Conservation (phyloP, 2,797 vertebrate genomes). For the Mus minutoides region DNA sequence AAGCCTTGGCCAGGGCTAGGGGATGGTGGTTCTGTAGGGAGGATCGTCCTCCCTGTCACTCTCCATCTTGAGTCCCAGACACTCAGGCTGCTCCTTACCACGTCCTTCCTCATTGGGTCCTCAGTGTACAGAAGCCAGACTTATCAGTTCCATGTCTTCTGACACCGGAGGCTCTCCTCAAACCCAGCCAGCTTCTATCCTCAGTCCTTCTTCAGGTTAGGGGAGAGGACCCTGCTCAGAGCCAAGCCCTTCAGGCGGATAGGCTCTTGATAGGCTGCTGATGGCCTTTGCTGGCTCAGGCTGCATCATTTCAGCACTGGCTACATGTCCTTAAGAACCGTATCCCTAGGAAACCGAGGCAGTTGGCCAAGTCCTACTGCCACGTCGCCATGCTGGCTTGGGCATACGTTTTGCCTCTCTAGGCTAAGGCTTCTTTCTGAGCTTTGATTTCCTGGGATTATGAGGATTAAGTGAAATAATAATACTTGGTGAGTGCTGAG, state of each 20-base stretch:
- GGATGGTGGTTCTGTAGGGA: background rate
- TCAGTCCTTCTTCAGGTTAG: background rate
- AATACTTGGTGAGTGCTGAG: background rate
- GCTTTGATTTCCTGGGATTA: background rate
- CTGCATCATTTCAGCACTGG: background rate
- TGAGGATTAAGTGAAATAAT: background rate
- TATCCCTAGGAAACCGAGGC: background rate
- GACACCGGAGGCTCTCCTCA: background rate
- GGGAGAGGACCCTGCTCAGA: background rate
- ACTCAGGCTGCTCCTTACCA: background rate
- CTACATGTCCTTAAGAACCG: background rate
- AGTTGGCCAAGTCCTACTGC: background rate
- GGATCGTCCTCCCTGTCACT: rapidly evolving
- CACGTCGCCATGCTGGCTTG: background rate
- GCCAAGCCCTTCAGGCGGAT: background rate
- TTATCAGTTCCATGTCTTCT: background rate
- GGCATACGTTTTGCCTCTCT: background rate
- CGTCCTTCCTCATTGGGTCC: background rate
- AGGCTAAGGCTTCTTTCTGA: background rate
- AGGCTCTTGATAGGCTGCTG: background rate
- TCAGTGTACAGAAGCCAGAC: background rate
- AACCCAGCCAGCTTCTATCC: background rate
- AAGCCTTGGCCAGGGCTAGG: background rate
- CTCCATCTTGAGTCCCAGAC: background rate
- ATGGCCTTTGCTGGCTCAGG: background rate